Base-by-base conservation (phyloP, 2,888 invertebrate genomes). In the Trachelus troglodyta region DNA sequence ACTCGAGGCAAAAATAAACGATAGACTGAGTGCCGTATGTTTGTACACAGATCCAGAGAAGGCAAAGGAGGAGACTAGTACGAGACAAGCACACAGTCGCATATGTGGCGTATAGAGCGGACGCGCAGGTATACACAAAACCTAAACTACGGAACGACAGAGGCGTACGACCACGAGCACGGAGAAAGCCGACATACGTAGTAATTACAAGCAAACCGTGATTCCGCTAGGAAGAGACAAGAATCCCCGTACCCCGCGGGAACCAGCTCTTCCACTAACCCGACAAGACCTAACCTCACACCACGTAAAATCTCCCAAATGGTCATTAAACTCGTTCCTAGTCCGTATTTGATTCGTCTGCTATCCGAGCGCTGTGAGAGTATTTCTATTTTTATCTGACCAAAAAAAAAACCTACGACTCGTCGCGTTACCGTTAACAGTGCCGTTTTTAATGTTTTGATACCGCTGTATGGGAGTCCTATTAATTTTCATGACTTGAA, bases 161-260 rank as follows among this genome's bases (percentile, higher is more conserved):
- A 40, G 15, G 15, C 40, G 15, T 40, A 56, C 40, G 40, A 40
- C 23, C 40, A 23, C 23, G 40, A 23, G 23, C 56, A 56, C 9
- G 15, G 56, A 56, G 56, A 56, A 56, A 56, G 56, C 23, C 23
- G 56, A 23, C 23, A 23, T 56, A 75, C 77, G 68, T 76, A 81
- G 86, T 84, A 87, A 88, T 88, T 87, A 89, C 89, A 87, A 87
- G 84, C 88, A 84, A 85, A 89, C 85, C 89, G 89, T 89, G 87
- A 89, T 90, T 90, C 89, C 89, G 88, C 84, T 85, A 83, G 79
- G 76, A 79, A 75, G 31, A 74, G 15, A 56, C 30, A n/a, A 11
- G 71, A 71, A 33, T 71, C 71, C 71, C 33, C 33, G 11, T 34
- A 34, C 33, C 31, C 33, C 71, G 12, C 71, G 31, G 6, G 33